These are phyloP conservation scores for Motacilla tschutschensis DNA, from an alignment of 2,113 vertebrate genomes.

Conservation along the genomic window DNA sequence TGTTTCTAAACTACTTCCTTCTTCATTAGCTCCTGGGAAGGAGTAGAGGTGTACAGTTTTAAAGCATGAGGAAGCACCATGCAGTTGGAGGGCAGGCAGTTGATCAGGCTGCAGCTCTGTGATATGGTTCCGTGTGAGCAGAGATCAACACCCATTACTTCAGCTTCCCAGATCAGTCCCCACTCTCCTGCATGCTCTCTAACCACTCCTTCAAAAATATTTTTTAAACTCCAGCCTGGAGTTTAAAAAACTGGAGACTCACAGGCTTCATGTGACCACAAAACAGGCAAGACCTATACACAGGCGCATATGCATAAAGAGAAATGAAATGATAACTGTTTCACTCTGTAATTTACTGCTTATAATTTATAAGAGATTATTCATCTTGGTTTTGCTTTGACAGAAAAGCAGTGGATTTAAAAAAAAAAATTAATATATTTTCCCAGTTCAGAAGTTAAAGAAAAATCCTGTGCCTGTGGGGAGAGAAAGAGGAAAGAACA, in stretches of 20 bases:
- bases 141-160: not conserved
- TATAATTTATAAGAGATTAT: slow-evolving; percentile 11
- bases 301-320: not conserved
- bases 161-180: not conserved
- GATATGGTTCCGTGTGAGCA: not conserved
- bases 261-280: not conserved
- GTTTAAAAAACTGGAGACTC: not conserved
- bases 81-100: not conserved
- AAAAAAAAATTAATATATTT: not conserved
- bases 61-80: not conserved
- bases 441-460: slow-evolving; percentile 13
- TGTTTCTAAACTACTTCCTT: not conserved
- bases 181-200: not conserved
- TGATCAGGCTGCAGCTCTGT: slow-evolving; percentile 4
- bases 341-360: not conserved
- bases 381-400: slow-evolving; percentile 18
- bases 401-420: not conserved
- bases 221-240: slow-evolving; percentile 10
- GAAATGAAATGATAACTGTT: slow-evolving; percentile 10
- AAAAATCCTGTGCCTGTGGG: not conserved
- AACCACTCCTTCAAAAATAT: not conserved
- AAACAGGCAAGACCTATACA: not conserved
- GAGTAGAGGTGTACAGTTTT: not conserved
- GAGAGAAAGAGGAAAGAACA: not conserved
- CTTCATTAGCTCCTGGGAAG: not conserved